These are phyloP conservation scores for Cheilosia grossa DNA, from an alignment of 2,888 invertebrate species.

Conservation along the genomic window DNA sequence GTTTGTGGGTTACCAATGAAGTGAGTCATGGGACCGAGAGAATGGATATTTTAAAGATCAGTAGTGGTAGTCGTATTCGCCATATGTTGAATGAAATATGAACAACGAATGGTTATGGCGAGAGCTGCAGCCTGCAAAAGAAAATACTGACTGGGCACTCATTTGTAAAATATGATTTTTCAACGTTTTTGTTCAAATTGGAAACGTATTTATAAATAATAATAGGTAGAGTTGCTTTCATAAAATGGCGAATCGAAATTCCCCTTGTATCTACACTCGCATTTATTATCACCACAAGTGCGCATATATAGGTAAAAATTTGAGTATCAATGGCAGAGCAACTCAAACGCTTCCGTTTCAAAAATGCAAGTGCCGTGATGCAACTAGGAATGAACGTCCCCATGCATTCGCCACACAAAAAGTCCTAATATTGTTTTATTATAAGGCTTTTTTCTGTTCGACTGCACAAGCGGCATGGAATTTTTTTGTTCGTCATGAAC, in stretches of 20 bases:
- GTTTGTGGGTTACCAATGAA: conserved; percentile 67
- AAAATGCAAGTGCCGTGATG: conserved; percentile 1
- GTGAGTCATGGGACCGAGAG: conserved; percentile 53
- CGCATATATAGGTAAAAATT: not conserved
- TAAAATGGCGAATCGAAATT: too few relatives aligned
- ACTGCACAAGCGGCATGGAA: not conserved
- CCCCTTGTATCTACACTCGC: too few relatives aligned
- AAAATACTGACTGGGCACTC: not conserved
- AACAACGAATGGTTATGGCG: not conserved
- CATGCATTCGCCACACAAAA: not conserved
- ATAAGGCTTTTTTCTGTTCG: conserved; percentile 5
- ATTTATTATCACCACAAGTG: too few relatives aligned
- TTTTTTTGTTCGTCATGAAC: conserved; percentile 1
- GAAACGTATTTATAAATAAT: too few relatives aligned
- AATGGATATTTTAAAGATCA: not conserved
- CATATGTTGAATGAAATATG: conserved; percentile 3
- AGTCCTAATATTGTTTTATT: conserved; percentile 4
- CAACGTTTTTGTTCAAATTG: too few relatives aligned
- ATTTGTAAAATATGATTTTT: too few relatives aligned
- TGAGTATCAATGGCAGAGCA: not conserved
- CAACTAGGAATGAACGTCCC: conserved; percentile 7
- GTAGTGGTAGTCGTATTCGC: not conserved
- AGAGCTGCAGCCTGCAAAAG: not conserved
- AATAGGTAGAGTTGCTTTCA: too few relatives aligned
- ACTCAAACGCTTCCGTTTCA: not conserved